A percentile compares a stretch with the other conserved stretches of the same genome.
Conservation (phyloP, 2,888 invertebrate species). For the Anthophora plumipes region DNA sequence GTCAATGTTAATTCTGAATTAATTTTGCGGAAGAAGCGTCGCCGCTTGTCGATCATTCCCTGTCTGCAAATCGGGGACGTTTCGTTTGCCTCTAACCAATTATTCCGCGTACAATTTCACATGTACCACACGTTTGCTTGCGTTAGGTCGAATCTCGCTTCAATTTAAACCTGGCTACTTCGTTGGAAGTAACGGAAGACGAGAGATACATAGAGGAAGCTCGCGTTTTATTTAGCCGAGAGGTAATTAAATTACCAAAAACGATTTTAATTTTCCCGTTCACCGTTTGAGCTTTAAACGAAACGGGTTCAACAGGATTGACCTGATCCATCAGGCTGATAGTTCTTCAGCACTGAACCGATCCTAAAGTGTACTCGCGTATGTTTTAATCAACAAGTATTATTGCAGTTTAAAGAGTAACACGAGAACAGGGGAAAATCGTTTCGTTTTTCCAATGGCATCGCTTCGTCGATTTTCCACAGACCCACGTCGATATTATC, state of each 20-base stretch:
- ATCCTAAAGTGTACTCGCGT: constrained; percentile 26
- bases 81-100: not conserved
- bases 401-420: constrained; percentile 31
- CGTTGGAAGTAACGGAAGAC: no score
- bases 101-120: not conserved
- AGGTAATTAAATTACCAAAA: constrained; percentile 20
- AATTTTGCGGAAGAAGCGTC: constrained; percentile 44
- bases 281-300: not conserved
- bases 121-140: not conserved
- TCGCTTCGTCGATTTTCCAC: constrained; percentile 6
- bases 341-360: not conserved
- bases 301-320: constrained; percentile 6
- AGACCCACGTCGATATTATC: constrained; percentile 2
- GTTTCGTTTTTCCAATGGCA: constrained; percentile 46
- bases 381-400: constrained; percentile 64
- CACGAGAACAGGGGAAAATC: constrained; percentile 55
- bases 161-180: no score
- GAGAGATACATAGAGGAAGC: no score
- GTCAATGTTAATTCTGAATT: constrained; percentile 61
- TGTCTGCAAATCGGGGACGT: not conserved
- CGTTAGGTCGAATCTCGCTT: no score
- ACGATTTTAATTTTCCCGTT: constrained; percentile 27
- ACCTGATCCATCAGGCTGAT: constrained; percentile 36
- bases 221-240: not conserved
- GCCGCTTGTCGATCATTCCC: not conserved